phyloP scores from a whole-genome alignment of 1,140 invertebrate species.

The Bombus confusus region DNA sequence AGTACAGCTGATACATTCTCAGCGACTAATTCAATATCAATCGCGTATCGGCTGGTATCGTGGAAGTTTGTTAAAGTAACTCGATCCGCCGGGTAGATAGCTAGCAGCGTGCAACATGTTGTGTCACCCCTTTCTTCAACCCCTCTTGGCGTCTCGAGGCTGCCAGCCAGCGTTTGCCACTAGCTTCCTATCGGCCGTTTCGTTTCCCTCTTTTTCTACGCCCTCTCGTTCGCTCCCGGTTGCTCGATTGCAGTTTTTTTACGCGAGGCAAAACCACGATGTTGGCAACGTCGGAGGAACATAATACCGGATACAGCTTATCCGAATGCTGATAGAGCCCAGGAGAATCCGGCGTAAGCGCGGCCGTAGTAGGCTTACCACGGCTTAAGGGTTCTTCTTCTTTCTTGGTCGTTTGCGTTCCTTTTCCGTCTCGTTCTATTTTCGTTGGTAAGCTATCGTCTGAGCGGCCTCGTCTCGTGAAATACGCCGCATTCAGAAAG shows the following conservation, averaged over 20 bases:
- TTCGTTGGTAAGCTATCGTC: constrained; percentile 28
- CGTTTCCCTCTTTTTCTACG: too few relatives aligned
- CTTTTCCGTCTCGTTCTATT: neutral
- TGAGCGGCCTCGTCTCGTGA: constrained; percentile 36
- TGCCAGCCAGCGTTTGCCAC: neutral
- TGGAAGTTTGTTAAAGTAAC: constrained; percentile 43
- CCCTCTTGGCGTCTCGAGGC: neutral
- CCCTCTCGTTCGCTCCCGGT: neutral
- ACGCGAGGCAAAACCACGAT: constrained; percentile 62
- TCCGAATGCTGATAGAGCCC: constrained; percentile 76
- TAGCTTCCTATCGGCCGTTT: neutral
- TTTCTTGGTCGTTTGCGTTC: constrained; percentile 20
- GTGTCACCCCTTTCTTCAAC: constrained; percentile 33
- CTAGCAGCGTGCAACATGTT: constrained; percentile 37
- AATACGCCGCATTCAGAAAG: constrained; percentile 61
- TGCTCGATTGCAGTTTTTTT: constrained; percentile 71
- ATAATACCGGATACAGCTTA: constrained; percentile 75
- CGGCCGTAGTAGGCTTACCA: constrained; percentile 73
- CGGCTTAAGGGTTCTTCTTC: constrained; percentile 63
- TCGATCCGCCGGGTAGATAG: constrained; percentile 42
- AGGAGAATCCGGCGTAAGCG: constrained; percentile 71
- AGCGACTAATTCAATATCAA: constrained; percentile 62
- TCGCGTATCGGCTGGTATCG: constrained; percentile 46
- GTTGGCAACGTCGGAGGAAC: constrained; percentile 71
- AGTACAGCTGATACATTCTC: constrained; percentile 49